Conservation (phyloP, 53 echinoderm and acorn worm genomes). For the Patiria pectinifera region DNA sequence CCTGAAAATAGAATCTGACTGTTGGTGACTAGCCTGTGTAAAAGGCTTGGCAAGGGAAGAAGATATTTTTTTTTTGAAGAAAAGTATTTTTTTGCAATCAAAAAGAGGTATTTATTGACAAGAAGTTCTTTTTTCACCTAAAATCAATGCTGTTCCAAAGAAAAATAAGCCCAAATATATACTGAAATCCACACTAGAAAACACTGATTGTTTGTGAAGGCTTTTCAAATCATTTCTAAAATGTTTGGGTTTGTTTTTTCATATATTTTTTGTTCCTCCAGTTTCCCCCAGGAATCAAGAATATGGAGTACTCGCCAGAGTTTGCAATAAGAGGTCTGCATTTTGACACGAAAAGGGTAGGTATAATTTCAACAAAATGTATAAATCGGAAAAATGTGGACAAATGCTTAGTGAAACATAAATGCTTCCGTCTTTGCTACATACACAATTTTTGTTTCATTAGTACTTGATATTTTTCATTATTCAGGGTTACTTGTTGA, state of each 20-base stretch:
- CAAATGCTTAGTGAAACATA: background rate
- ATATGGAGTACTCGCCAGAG: slow-evolving; percentile 86
- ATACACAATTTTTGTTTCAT: background rate
- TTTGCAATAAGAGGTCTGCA: slow-evolving; percentile 96
- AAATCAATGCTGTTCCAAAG: no score
- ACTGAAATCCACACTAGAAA: no score
- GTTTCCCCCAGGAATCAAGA: slow-evolving; percentile 93
- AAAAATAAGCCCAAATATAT: no score
- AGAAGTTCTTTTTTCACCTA: no score
- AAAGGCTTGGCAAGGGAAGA: no score
- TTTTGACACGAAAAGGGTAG: slow-evolving; percentile 90
- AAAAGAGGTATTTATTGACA: background rate
- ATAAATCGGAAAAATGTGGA: background rate
- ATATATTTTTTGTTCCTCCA: slow-evolving; percentile 4
- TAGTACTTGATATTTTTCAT: background rate
- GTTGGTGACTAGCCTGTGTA: no score
- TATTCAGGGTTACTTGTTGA: slow-evolving; percentile 87
- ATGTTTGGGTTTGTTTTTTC: background rate
- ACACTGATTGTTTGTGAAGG: background rate
- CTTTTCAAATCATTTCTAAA: background rate
- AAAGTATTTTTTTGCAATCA: background rate
- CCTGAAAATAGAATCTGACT: no score
- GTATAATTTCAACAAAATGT: background rate
- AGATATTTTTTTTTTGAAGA: no score
- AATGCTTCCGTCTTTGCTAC: no score